Percentiles rank a stretch among this genome's conserved stretches.
These are phyloP conservation scores for Rhabdornis inornatus DNA, from an alignment of 2,113 vertebrate species.

Conservation along the genomic window DNA sequence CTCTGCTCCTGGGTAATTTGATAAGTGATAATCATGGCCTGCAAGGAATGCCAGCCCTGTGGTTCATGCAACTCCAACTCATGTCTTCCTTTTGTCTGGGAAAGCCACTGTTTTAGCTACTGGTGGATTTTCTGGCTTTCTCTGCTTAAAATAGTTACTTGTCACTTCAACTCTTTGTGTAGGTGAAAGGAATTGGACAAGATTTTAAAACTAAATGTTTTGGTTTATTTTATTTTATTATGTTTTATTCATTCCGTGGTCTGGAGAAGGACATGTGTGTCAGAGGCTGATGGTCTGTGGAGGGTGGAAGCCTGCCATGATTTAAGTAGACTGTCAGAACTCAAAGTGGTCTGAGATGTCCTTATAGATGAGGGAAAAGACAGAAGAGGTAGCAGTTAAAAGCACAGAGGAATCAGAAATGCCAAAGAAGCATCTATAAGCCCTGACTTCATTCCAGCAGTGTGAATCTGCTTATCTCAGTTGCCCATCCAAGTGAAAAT, in stretches of 20 bases:
- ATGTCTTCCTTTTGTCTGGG: not conserved
- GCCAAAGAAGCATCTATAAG: not conserved
- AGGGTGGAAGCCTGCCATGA: not conserved
- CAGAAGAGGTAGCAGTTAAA: not conserved
- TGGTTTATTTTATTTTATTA: not conserved
- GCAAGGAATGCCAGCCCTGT: conserved; percentile 13
- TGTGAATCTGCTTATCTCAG: not conserved
- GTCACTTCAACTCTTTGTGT: not conserved
- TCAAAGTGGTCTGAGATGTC: not conserved
- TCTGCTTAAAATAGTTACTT: not conserved
- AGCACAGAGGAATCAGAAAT: not conserved
- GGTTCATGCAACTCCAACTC: not conserved
- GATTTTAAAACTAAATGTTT: not conserved
- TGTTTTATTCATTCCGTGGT: not conserved
- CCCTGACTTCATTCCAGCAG: not conserved
- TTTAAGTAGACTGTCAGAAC: not conserved
- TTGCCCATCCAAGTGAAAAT: not conserved
- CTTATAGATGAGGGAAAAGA: not conserved
- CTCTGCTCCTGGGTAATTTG: conserved; percentile 8
- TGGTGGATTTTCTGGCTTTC: not conserved
- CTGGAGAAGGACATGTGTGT: not conserved
- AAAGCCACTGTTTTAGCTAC: conserved; percentile 9
- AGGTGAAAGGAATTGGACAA: not conserved
- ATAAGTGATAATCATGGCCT: conserved; percentile 39
- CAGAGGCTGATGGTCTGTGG: not conserved